Evolutionary conservation across 2,113 vertebrate species (phyloP).

Genomic region (Chaetodon auriga): DNA sequence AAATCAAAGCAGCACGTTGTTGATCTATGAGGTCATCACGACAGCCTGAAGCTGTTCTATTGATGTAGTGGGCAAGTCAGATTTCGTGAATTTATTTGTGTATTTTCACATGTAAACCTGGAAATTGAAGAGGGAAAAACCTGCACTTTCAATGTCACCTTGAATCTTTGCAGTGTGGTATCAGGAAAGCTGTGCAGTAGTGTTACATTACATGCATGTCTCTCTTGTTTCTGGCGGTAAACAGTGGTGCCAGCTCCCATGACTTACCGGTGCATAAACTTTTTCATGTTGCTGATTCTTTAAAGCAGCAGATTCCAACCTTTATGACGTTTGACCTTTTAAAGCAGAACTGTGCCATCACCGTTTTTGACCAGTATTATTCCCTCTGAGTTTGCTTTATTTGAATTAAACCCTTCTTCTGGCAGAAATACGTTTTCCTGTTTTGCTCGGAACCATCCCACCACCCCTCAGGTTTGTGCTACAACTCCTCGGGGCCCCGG

Average conservation of each 20-base stretch:
- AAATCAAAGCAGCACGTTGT: constrained; percentile 39
- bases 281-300: not conserved
- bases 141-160: not conserved
- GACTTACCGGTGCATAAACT: not conserved
- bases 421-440: not conserved
- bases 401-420: not conserved
- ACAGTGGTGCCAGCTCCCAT: not conserved
- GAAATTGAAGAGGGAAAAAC: constrained; percentile 13
- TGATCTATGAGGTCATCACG: constrained; percentile 54
- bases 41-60: constrained; percentile 32
- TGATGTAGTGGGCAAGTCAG: constrained; percentile 16
- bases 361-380: not conserved
- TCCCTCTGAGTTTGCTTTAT: not conserved
- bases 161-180: not conserved
- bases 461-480: not conserved
- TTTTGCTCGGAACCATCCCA: not conserved
- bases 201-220: not conserved
- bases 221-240: constrained; percentile 9
- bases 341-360: too few relatives aligned
- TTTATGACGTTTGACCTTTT: too few relatives aligned
- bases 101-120: constrained; percentile 5
- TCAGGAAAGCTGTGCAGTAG: not conserved
- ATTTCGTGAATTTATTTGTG: constrained; percentile 28
- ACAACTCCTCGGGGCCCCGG: not conserved
- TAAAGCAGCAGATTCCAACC: not conserved